Evolutionary conservation across 1,140 invertebrate genomes (phyloP).

Genomic region (Zaprionus vittiger): DNA sequence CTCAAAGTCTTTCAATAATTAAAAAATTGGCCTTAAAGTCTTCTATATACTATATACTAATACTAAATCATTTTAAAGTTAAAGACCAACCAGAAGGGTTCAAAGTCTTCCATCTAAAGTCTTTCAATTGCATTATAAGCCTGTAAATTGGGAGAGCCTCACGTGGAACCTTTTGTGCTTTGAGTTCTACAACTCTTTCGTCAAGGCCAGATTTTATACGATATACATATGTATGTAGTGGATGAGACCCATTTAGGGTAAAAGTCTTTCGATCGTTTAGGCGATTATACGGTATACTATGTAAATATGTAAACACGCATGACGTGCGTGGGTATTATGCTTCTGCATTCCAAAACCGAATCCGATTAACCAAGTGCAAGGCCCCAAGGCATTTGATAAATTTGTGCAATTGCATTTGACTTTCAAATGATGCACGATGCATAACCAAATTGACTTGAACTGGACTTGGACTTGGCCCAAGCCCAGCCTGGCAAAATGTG

Average conservation of each 20-base stretch:
- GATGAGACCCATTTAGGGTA: background rate
- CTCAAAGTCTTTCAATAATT: background rate
- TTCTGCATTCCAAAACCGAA: background rate
- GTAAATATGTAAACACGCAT: background rate
- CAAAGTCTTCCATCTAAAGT: background rate
- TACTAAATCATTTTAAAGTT: background rate
- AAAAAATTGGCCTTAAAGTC: too few species aligned
- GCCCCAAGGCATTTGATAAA: background rate
- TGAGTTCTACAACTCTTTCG: background rate
- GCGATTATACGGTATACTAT: background rate
- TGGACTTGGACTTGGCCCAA: background rate
- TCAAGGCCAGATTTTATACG: background rate
- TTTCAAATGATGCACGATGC: constrained; percentile 5
- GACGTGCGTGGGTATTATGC: background rate
- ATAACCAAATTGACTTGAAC: background rate
- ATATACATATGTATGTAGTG: background rate
- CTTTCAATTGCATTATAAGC: background rate
- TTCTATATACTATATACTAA: too few species aligned
- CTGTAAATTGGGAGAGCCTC: background rate
- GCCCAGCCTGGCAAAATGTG: background rate
- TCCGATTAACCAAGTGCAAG: constrained; percentile 1
- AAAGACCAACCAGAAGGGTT: background rate
- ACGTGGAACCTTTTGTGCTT: background rate
- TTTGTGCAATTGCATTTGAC: constrained; percentile 5
- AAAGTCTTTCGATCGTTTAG: background rate